Base-by-base conservation (phyloP, 2,113 vertebrate species). In the Pelvicachromis taeniatus region DNA sequence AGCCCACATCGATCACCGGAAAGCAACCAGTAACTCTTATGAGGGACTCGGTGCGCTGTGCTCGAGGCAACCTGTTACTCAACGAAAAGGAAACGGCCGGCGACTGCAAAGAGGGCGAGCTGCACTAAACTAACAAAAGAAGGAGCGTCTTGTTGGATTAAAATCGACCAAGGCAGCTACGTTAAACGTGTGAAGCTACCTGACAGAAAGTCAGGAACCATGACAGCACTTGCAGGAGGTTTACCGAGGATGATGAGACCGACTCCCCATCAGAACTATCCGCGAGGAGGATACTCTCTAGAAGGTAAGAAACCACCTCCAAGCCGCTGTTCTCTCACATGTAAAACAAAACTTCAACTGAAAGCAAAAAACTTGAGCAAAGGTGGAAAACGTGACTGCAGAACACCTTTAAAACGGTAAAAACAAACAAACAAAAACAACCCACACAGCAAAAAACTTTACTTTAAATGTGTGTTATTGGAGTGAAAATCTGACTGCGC, bases 181-280 rank as follows among this genome's bases (percentile, higher is more conserved):
- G 84, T 85, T 90, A 80, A 90, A 81, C 35, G 38, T 38, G 26
- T 81, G n/a, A 19, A 59, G 19, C 13, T 52, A 59, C 91, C 92
- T 91, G 89, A 83, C 90, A 80, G 55, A 91, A n/a, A 53, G 86
- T 91, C 90, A 89, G 94, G 95, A 79, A 91, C 87, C 88, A 99
- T 99, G 98, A 97, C 98, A 95, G 98, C 97, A 88, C 95, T 99
- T 78, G 97, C 97, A 81, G 98, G 98, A 95, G 97, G 97, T 89
- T 97, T 99, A 89, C 97, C 97, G 91, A 98, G 98, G 92, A 99
- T 99, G 98, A 99, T 99, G 98, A 96, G 98, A 93, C 98, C 98
- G 40, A 96, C 96, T 86, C 97, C 98, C 23, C 98, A 98, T 90
- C 98, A 99, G 95, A 99, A 97, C 95, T 99, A 98, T 85, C 97